Evolutionary conservation across 2,888 invertebrate genomes (phyloP).

Genomic region (Eristalinus aeneus): DNA sequence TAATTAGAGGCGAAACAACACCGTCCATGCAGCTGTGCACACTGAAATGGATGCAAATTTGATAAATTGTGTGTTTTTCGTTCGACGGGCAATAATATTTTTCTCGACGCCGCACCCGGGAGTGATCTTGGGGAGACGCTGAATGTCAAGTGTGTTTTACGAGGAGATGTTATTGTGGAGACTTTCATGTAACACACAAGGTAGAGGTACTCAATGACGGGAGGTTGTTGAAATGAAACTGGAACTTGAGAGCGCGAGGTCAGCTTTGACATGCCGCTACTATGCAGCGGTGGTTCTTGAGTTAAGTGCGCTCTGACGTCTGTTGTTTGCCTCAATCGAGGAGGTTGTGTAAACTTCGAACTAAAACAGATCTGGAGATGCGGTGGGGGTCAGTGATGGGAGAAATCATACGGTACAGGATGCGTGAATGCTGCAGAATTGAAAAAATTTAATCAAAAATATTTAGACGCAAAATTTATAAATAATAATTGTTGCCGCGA

Average conservation of each 20-base stretch:
- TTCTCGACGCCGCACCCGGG: neutral
- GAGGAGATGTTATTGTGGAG: neutral
- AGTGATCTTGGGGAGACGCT: neutral
- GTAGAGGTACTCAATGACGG: neutral
- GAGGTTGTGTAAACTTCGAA: neutral
- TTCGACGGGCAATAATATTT: neutral
- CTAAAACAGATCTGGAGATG: neutral
- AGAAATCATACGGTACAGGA: too few species aligned
- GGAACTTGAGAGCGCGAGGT: neutral
- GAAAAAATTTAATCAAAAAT: too few species aligned
- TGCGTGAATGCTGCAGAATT: too few species aligned
- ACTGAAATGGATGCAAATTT: slow-evolving; percentile 63
- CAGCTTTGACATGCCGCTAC: neutral
- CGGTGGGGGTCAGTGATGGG: too few species aligned
- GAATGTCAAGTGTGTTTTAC: neutral
- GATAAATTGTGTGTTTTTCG: slow-evolving; percentile 48
- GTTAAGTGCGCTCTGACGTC: neutral
- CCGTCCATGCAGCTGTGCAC: neutral
- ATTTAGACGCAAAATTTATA: too few species aligned
- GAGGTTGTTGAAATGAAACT: neutral
- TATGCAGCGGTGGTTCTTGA: neutral
- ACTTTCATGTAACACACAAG: neutral
- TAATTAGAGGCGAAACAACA: slow-evolving; percentile 57
- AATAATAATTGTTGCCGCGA: too few species aligned
- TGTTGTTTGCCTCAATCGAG: neutral